A percentile compares a stretch with the other conserved stretches of the same genome.
These are phyloP conservation scores for Beris chalybata DNA, from an alignment of 2,888 invertebrate species.

Conservation along the genomic window DNA sequence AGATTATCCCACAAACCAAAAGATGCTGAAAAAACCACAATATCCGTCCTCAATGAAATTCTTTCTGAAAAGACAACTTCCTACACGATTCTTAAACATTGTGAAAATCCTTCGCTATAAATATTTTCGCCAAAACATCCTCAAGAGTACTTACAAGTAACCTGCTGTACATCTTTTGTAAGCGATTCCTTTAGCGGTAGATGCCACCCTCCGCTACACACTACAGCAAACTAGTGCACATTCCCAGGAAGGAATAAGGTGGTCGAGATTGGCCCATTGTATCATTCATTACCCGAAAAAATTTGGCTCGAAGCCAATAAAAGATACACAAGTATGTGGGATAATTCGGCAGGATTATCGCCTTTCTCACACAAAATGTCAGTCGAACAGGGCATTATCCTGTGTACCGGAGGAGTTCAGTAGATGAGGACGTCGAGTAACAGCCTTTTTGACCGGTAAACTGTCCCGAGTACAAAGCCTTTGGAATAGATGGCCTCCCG, in stretches of 20 bases:
- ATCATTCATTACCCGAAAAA: constrained; percentile 19
- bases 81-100: too few relatives aligned
- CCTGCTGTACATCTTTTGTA: constrained; percentile 10
- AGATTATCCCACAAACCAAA: too few relatives aligned
- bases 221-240: background rate
- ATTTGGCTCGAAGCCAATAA: constrained; percentile 20
- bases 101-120: constrained; percentile 19
- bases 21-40: too few relatives aligned
- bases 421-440: too few relatives aligned
- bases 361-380: constrained; percentile 12
- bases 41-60: too few relatives aligned
- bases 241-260: constrained; percentile 23
- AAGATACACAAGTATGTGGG: constrained; percentile 18
- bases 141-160: constrained; percentile 22
- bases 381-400: constrained; percentile 4
- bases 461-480: too few relatives aligned
- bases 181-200: constrained; percentile 18
- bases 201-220: constrained; percentile 15
- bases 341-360: constrained; percentile 27
- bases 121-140: constrained; percentile 29
- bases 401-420: background rate
- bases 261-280: constrained; percentile 22
- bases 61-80: too few relatives aligned
- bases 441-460: too few relatives aligned
- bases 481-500: too few relatives aligned